A percentile compares a stretch with the other conserved stretches of the same genome.
Conservation (phyloP, 2,113 vertebrate genomes). For the Phalacrocorax aristotelis region DNA sequence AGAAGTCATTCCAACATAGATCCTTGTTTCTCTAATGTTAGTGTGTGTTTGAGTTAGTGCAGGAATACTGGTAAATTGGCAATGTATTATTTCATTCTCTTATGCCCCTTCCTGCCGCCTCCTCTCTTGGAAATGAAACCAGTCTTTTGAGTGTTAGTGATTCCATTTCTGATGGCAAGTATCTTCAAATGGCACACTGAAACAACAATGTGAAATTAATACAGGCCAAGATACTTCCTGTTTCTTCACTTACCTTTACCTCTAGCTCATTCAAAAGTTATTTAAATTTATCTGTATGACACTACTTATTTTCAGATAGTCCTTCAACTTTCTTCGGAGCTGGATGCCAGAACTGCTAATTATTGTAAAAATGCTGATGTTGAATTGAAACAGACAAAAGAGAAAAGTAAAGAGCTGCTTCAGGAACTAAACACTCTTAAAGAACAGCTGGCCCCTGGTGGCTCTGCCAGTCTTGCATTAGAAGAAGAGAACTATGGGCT, state of each 20-base stretch:
- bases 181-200: neutral
- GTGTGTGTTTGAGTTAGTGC: neutral
- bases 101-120: neutral
- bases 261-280: neutral
- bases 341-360: neutral
- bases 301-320: conserved; percentile 21
- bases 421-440: conserved; percentile 26
- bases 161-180: neutral
- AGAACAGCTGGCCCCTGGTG: neutral
- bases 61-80: neutral
- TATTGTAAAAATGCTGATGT: conserved; percentile 43
- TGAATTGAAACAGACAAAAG: conserved; percentile 40
- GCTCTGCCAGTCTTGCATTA: neutral
- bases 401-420: conserved; percentile 47
- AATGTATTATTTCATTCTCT: neutral
- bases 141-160: neutral
- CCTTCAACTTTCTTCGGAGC: conserved; percentile 8
- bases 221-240: neutral
- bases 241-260: neutral
- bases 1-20: neutral
- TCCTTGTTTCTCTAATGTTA: neutral
- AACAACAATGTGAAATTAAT: neutral
- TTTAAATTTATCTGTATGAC: neutral
- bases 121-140: neutral
- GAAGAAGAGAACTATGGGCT: conserved; percentile 35